Conservation (phyloP, 2,888 invertebrate genomes). For the Monopis laevigella region DNA sequence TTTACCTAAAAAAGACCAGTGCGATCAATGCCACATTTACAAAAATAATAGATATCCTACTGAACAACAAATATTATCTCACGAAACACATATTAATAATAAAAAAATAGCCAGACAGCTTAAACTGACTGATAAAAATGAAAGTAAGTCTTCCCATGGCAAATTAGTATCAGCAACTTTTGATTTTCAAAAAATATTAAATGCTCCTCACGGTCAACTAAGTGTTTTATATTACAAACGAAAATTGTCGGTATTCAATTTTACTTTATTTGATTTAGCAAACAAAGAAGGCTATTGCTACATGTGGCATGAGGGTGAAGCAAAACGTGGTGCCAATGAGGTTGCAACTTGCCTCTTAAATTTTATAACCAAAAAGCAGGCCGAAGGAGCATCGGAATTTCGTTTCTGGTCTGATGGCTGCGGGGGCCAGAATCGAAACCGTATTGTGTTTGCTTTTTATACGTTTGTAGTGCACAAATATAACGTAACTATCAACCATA, state of each 20-base stretch:
- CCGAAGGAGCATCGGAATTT: constrained; percentile 20
- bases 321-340: constrained; percentile 21
- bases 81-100: constrained; percentile 7
- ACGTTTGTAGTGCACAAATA: constrained; percentile 19
- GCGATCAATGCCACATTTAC: constrained; percentile 16
- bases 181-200: constrained; percentile 21
- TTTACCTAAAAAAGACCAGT: constrained; percentile 16
- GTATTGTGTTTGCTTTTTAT: constrained; percentile 23
- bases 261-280: constrained; percentile 18
- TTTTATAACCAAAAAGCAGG: constrained; percentile 15
- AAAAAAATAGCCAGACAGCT: constrained; percentile 12
- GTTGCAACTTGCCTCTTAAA: constrained; percentile 18
- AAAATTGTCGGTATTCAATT: constrained; percentile 18
- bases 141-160: constrained; percentile 12
- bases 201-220: constrained; percentile 18
- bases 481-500: constrained; percentile 22
- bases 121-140: constrained; percentile 16
- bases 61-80: constrained; percentile 7
- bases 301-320: constrained; percentile 22
- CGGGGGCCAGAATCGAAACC: constrained; percentile 24
- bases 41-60: constrained; percentile 11
- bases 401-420: constrained; percentile 26
- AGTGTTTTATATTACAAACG: constrained; percentile 20
- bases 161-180: constrained; percentile 16
- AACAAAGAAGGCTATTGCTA: constrained; percentile 18